These are phyloP conservation scores for Phthorimaea operculella DNA, from an alignment of 1,140 invertebrate genomes.

Conservation along the genomic window DNA sequence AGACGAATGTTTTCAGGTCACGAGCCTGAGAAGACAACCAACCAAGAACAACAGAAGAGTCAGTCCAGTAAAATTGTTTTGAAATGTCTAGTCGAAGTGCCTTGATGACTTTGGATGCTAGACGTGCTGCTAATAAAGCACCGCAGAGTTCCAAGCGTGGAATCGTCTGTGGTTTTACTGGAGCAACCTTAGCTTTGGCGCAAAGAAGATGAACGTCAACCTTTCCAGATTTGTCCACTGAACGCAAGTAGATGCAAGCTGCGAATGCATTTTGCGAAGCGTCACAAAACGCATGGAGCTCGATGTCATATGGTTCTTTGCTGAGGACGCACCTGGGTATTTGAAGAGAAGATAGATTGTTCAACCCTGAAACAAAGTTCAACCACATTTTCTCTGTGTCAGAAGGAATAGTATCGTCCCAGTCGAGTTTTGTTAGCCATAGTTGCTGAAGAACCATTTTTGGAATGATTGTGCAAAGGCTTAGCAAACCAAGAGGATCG, in stretches of 20 bases:
- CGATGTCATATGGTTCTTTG: not conserved
- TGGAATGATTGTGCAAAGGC: conserved; percentile 17
- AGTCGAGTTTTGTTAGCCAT: conserved; percentile 23
- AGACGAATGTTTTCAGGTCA: conserved; percentile 14
- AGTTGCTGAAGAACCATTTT: conserved; percentile 30
- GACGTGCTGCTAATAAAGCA: conserved; percentile 16
- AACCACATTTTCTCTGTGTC: not conserved
- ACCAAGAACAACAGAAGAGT: conserved; percentile 10
- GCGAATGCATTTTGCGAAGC: conserved; percentile 15
- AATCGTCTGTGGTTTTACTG: conserved; percentile 32
- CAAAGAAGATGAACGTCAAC: conserved; percentile 17
- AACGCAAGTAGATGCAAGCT: conserved; percentile 16
- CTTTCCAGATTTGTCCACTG: not conserved
- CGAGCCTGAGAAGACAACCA: conserved; percentile 7
- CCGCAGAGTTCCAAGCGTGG: conserved; percentile 26
- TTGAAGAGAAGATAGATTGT: conserved; percentile 14
- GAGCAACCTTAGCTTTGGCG: conserved; percentile 33
- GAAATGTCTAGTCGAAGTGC: conserved; percentile 6
- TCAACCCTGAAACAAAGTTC: not conserved
- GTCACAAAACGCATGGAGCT: conserved; percentile 21
- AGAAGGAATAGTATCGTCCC: conserved; percentile 24
- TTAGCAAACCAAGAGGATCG: conserved; percentile 27
- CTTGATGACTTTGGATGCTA: conserved; percentile 2
- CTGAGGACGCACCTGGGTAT: conserved; percentile 15
- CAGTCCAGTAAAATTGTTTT: conserved; percentile 11